Conservation (phyloP, 2,797 vertebrate genomes). For the Sus cebifrons region DNA sequence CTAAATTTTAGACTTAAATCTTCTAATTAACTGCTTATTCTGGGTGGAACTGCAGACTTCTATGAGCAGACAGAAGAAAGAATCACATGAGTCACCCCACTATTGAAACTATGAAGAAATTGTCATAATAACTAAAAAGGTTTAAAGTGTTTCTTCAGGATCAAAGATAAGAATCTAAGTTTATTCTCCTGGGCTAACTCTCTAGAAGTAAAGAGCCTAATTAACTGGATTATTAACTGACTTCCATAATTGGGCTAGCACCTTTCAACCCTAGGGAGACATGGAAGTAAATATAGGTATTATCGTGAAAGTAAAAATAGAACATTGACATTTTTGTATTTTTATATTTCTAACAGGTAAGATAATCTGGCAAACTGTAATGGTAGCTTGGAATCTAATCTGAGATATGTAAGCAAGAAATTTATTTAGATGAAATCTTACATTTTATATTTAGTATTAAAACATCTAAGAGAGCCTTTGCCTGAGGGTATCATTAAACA, state of each 20-base stretch:
- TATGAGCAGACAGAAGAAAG: background rate
- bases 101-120: conserved; percentile 20
- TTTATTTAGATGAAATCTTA: background rate
- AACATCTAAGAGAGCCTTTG: background rate
- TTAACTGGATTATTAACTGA: conserved; percentile 26
- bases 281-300: conserved; percentile 12
- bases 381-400: background rate
- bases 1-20: background rate
- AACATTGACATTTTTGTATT: background rate
- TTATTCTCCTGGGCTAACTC: background rate
- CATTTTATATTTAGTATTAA: conserved; percentile 5
- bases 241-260: background rate
- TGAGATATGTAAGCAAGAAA: background rate
- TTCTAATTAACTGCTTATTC: background rate
- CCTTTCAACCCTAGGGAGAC: background rate
- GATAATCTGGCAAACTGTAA: background rate
- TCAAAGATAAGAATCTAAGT: background rate
- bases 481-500: background rate
- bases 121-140: conserved; percentile 34
- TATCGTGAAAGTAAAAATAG: conserved; percentile 36
- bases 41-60: background rate
- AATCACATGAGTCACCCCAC: background rate
- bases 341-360: background rate
- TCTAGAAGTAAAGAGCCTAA: background rate
- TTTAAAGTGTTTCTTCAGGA: conserved; percentile 14